phyloP scores from a whole-genome alignment of 2,888 invertebrate species.

The Embidobia sp. region DNA sequence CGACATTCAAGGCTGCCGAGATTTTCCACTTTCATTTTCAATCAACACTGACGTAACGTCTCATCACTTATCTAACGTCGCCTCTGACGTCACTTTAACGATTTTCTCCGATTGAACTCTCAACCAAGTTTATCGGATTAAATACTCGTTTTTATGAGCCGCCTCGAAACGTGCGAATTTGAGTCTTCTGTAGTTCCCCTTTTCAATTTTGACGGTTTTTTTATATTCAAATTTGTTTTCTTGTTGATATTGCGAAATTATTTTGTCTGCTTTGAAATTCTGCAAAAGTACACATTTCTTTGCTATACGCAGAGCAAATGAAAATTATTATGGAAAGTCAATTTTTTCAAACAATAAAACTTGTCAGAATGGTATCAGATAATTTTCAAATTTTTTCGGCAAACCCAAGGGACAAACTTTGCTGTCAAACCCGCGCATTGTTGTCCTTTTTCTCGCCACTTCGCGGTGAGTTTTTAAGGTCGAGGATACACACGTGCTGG shows the following conservation, averaged over 20 bases:
- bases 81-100: constrained; percentile 50
- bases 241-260: background rate
- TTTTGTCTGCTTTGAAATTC: too few relatives aligned
- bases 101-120: constrained; percentile 56
- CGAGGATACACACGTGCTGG: constrained; percentile 64
- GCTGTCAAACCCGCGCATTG: too few relatives aligned
- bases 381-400: too few relatives aligned
- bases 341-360: too few relatives aligned
- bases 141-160: background rate
- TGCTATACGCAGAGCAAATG: too few relatives aligned
- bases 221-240: background rate
- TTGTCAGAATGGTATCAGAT: too few relatives aligned
- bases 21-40: constrained; percentile 65
- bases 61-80: constrained; percentile 57
- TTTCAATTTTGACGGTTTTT: background rate
- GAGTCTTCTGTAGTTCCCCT: too few relatives aligned
- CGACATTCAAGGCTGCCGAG: constrained; percentile 64
- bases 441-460: too few relatives aligned
- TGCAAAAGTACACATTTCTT: too few relatives aligned
- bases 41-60: constrained; percentile 59
- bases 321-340: too few relatives aligned
- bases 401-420: too few relatives aligned
- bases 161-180: too few relatives aligned
- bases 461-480: constrained; percentile 66
- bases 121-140: constrained; percentile 31